Conservation (phyloP, 1,140 invertebrate species). For the Trichonephila clavipes region DNA sequence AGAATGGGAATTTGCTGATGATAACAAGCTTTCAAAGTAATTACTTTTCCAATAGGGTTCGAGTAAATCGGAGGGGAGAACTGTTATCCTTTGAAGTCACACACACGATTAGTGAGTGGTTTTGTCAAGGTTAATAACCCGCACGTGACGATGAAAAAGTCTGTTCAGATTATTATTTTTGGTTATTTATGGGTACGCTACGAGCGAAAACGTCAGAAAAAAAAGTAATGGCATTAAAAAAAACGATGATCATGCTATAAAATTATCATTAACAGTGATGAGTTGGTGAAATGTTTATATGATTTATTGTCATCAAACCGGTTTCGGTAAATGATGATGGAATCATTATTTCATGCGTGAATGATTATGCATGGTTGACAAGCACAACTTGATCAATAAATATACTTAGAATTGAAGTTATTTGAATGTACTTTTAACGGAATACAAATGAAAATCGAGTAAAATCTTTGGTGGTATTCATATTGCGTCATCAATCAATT, state of each 20-base stretch:
- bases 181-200: conserved; percentile 56
- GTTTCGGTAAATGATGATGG: conserved; percentile 19
- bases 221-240: neutral
- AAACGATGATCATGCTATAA: conserved; percentile 49
- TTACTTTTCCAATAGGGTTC: conserved; percentile 61
- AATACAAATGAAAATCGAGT: neutral
- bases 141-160: neutral
- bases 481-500: too few relatives aligned
- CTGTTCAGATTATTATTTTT: conserved; percentile 37
- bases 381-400: neutral
- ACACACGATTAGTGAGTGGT: conserved; percentile 34
- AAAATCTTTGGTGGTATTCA: too few relatives aligned
- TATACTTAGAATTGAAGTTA: neutral
- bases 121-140: conserved; percentile 60
- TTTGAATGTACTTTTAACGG: neutral
- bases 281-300: conserved; percentile 46
- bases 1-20: neutral
- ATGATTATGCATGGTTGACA: neutral
- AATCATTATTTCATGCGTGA: conserved; percentile 7
- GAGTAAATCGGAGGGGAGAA: too few relatives aligned
- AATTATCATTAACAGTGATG: conserved; percentile 48
- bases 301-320: conserved; percentile 31
- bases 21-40: conserved; percentile 51
- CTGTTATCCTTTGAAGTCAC: neutral
- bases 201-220: neutral